A percentile compares a stretch with the other conserved stretches of the same genome.
These are phyloP conservation scores for Melinaea menophilus DNA, from an alignment of 2,888 invertebrate species.

Conservation along the genomic window DNA sequence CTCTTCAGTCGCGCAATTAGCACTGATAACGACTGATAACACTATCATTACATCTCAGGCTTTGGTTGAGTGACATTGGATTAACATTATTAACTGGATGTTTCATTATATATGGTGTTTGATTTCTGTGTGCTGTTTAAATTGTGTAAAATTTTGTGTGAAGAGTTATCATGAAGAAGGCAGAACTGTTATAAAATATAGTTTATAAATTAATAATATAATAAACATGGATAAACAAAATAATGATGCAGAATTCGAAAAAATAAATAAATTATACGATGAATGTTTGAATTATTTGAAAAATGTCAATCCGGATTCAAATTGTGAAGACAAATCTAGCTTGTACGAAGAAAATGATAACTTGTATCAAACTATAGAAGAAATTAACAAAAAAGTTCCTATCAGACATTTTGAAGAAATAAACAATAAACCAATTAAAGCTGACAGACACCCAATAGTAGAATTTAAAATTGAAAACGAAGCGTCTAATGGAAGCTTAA, in stretches of 20 bases:
- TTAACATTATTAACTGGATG: background rate
- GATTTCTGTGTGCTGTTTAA: too few relatives aligned
- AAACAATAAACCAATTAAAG: conserved; percentile 8
- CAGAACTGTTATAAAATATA: too few relatives aligned
- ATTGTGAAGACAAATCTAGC: conserved; percentile 24
- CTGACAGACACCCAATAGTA: conserved; percentile 12
- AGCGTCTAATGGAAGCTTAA: conserved; percentile 47
- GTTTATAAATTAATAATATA: too few relatives aligned
- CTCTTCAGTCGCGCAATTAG: conserved; percentile 45
- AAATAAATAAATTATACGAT: conserved; percentile 62
- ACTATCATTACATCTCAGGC: conserved; percentile 22
- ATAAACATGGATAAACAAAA: conserved; percentile 10
- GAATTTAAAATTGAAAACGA: conserved; percentile 23
- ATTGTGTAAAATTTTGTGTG: too few relatives aligned
- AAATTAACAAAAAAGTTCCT: conserved; percentile 28
- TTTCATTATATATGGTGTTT: too few relatives aligned
- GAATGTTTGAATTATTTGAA: conserved; percentile 64
- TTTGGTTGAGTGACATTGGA: conserved; percentile 9
- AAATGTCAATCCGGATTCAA: conserved; percentile 30
- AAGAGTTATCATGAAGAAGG: too few relatives aligned
- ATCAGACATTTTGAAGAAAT: conserved; percentile 14
- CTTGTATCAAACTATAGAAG: conserved; percentile 48
- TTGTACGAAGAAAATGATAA: conserved; percentile 34
- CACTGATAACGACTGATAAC: conserved; percentile 45
- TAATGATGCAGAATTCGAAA: conserved; percentile 46